Evolutionary conservation across 2,888 invertebrate genomes (phyloP), one percentile per base, ranked within the genome.

Genomic region (Cheilosia urbana): DNA sequence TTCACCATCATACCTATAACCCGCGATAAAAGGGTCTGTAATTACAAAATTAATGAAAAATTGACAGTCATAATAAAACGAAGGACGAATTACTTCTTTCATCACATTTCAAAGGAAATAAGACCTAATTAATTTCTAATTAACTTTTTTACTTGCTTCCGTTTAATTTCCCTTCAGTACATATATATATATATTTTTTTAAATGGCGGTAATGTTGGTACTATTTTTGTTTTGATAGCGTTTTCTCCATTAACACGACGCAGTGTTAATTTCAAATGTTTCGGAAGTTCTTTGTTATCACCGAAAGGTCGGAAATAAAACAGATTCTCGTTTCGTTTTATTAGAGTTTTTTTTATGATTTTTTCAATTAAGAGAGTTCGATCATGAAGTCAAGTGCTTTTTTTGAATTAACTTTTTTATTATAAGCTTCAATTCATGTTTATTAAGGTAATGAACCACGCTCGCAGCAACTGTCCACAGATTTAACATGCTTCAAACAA

Each of bases 61-160:
- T 65, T 65, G 37, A 51, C 37, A 34, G 21, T n/a, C n/a, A 5
- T 24, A 66, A 60, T 17, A 40, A 66, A 51, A 11, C n/a, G 11
- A 4, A 66, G 7, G 51, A 17, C 40, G n/a, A 13, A 37, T 37
- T 3, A 13, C 13, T 37, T 40, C 40, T 24, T 24, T 53, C 24
- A 53, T 40, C 37, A 40, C 40, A 42, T 55, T 55, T 55, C 19
- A 66, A 30, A 30, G 4, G 13, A 9, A 42, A 42, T 11, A 27
- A 27, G 17, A 40, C 19, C 42, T 68, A 42, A 68, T 55, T 53
- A 66, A 53, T 27, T 66, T 66, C 40, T 40, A 66, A 53, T 53
- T 66, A 66, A 6, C 49, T 37, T 65, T 37, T 15, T 60, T 24
- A 17, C 45, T 49, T 49, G 19, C 2, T 63, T 47, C 30, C 51